Base-by-base conservation (phyloP, 2,888 invertebrate genomes). In the Atherix ibis region DNA sequence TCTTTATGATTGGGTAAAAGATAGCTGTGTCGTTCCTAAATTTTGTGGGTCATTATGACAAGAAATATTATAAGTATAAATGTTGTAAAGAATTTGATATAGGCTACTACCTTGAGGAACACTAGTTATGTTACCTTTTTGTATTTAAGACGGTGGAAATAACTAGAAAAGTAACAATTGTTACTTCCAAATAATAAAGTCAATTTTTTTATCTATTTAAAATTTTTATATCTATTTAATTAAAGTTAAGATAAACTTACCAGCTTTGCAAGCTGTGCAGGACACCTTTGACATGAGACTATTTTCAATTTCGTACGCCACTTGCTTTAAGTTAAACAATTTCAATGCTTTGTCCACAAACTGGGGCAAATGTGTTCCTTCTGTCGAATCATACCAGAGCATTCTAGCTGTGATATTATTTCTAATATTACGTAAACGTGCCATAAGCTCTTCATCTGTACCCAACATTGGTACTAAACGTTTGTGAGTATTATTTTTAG, bases 231-330 rank as follows among this genome's bases (percentile, higher is more conserved):
- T n/a, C n/a, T 22, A 27, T 27, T 9, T 26, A 13, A 26, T 16
- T 26, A 24, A 32, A 37, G 19, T 18, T 34, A 24, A 15, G 5
- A 18, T 25, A 26, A 8, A 42, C 51, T 53, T 49, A 67, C 73
- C 73, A 34, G 82, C 83, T 62, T 80, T 82, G 51, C 89, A 89
- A 8, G 89, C 89, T 3, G 87, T 85, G 51, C 89, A 89, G 1
- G 85, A 85, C 2, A 89, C 85, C 57, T 77, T 83, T 2, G 85
- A 85, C 78, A 87, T 78, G n/a, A 88, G 78, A 30, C 84, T 84
- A 47, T 85, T 85, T 62, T 89, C 88, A 31, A 89, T 79, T 66
- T 89, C 89, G 47, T 68, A 72, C 34, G 80, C 75, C 1, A 88
- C 87, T 65, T 87, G 84, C 53, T 82, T 79, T 32, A 89, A 62